Evolutionary conservation across 2,888 invertebrate species (phyloP).

Genomic region (Arge pagana): DNA sequence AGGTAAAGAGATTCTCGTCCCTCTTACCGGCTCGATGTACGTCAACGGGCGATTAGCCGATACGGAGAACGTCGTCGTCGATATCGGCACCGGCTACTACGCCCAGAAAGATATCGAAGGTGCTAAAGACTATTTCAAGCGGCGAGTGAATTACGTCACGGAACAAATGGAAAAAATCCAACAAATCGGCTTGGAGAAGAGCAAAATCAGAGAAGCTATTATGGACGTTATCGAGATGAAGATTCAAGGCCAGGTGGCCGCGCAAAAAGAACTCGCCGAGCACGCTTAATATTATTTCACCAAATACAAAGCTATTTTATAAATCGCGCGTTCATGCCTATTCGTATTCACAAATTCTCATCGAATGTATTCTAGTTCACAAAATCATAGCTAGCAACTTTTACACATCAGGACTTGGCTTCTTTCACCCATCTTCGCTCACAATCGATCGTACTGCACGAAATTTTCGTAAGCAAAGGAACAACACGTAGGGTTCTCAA

Average conservation of each 20-base stretch:
- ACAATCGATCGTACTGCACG: too few species aligned
- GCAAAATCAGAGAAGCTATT: conserved; percentile 77
- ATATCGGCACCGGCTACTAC: conserved; percentile 97
- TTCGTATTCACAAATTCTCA: too few species aligned
- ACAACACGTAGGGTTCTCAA: too few species aligned
- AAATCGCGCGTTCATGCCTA: too few species aligned
- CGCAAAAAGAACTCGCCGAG: conserved; percentile 43
- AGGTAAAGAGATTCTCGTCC: conserved; percentile 82
- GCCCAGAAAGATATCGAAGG: conserved; percentile 85
- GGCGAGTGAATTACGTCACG: conserved; percentile 87
- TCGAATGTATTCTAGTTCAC: too few species aligned
- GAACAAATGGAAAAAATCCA: conserved; percentile 96
- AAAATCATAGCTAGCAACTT: too few species aligned
- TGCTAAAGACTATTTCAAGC: conserved; percentile 90
- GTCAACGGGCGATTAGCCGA: conserved; percentile 89
- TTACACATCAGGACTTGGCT: too few species aligned
- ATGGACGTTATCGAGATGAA: conserved; percentile 79
- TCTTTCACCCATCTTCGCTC: too few species aligned
- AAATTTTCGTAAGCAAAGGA: too few species aligned
- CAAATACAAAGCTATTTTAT: too few species aligned
- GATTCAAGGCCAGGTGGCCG: conserved; percentile 61
- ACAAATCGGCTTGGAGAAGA: conserved; percentile 79
- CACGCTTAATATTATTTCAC: too few species aligned
- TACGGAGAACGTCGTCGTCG: conserved; percentile 86
- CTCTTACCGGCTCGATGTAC: conserved; percentile 97